These are phyloP conservation scores for Jacana jacana DNA, from an alignment of 2,113 vertebrate species.

Conservation along the genomic window DNA sequence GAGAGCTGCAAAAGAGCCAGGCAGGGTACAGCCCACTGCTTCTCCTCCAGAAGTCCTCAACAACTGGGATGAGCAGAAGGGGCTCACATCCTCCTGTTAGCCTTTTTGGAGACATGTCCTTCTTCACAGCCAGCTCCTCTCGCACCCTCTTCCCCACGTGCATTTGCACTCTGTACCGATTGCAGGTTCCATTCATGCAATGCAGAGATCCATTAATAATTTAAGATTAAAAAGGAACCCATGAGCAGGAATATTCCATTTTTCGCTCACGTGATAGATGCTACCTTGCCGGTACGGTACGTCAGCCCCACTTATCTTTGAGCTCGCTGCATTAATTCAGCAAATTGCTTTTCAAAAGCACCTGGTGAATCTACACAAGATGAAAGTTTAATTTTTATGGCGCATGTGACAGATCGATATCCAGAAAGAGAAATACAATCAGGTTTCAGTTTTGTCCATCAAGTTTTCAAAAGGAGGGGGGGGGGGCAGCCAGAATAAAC, in stretches of 20 bases:
- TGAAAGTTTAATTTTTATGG: background rate
- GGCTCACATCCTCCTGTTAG: background rate
- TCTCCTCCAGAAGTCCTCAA: background rate
- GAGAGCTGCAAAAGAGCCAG: background rate
- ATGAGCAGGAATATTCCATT: constrained; percentile 27
- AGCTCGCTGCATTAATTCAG: constrained; percentile 38
- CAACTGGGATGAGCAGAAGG: background rate
- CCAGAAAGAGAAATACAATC: rapidly evolving
- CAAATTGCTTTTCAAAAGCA: constrained; percentile 5
- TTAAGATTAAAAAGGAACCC: constrained; percentile 31
- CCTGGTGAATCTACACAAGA: background rate
- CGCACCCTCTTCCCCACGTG: background rate
- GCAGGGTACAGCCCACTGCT: background rate
- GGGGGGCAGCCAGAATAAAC: background rate
- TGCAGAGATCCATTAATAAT: constrained; percentile 33
- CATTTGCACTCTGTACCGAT: background rate
- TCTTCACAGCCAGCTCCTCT: background rate
- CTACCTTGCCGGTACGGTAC: background rate
- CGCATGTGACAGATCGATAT: background rate
- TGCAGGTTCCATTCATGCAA: constrained; percentile 3
- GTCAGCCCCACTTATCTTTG: constrained; percentile 23
- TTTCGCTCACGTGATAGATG: background rate
- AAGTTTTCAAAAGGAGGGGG: background rate
- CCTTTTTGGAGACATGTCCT: background rate
- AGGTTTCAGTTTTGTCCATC: background rate